Conservation (phyloP, 92 coral and sea anemone genomes). For the Isaurus tuberculatus region DNA sequence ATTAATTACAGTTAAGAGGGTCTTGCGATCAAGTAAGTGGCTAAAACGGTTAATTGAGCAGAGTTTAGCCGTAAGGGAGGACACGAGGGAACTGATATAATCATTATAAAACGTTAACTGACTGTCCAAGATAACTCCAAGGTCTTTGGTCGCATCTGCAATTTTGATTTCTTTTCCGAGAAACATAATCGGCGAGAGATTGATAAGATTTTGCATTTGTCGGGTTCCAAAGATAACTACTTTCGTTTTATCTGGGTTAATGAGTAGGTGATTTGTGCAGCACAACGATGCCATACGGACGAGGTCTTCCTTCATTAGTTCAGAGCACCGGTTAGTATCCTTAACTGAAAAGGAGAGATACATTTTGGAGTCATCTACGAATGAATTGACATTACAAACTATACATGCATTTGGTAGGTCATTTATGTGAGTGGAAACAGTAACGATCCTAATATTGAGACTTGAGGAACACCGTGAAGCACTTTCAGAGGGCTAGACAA, state of each 20-base stretch:
- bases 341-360: background rate
- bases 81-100: background rate
- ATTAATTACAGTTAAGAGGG: background rate
- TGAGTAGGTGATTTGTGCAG: background rate
- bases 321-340: background rate
- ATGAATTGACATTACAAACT: background rate
- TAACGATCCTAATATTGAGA: background rate
- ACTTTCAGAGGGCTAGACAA: conserved; percentile 29
- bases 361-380: conserved; percentile 5
- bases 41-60: background rate
- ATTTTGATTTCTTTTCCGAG: background rate
- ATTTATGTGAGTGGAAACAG: background rate
- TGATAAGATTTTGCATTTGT: background rate
- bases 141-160: background rate
- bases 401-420: background rate
- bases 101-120: background rate
- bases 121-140: background rate
- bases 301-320: background rate
- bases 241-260: background rate
- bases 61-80: conserved; percentile 5
- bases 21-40: background rate
- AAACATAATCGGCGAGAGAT: background rate
- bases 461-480: background rate
- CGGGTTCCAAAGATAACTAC: conserved; percentile 3
- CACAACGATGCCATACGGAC: background rate